Percentiles rank a stretch among this genome's conserved stretches.
phyloP scores from a whole-genome alignment of 1,140 invertebrate genomes.

The Penaeus chinensis region DNA sequence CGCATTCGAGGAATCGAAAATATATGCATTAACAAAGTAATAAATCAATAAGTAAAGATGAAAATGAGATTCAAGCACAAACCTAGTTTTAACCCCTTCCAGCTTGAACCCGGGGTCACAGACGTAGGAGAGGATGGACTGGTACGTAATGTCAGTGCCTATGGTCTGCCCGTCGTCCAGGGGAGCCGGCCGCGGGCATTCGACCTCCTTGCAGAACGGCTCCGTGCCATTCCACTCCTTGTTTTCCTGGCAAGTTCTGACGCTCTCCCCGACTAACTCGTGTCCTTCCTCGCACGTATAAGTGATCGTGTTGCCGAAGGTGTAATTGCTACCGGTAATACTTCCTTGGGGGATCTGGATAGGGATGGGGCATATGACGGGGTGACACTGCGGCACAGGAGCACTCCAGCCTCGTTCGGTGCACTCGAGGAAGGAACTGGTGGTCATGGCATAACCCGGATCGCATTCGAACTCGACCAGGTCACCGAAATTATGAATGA shows the following conservation, averaged over 20 bases:
- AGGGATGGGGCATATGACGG: slow-evolving; percentile 61
- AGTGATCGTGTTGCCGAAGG: slow-evolving; percentile 46
- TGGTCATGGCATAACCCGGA: slow-evolving; percentile 66
- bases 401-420: slow-evolving; percentile 64
- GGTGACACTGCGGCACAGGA: slow-evolving; percentile 60
- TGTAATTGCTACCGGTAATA: slow-evolving; percentile 50
- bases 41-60: background rate
- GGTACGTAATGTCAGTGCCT: slow-evolving; percentile 63
- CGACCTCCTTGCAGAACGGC: slow-evolving; percentile 65
- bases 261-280: slow-evolving; percentile 64
- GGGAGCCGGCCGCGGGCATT: slow-evolving; percentile 63
- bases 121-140: slow-evolving; percentile 65
- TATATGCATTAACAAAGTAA: background rate
- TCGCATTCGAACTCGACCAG: slow-evolving; percentile 67
- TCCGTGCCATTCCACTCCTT: slow-evolving; percentile 66
- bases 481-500: slow-evolving; percentile 54
- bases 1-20: background rate
- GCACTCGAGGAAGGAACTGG: slow-evolving; percentile 64
- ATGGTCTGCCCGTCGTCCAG: slow-evolving; percentile 66
- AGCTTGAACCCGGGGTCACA: slow-evolving; percentile 68
- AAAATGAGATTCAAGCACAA: slow-evolving; percentile 1
- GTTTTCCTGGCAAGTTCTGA: slow-evolving; percentile 65
- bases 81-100: slow-evolving; percentile 63
- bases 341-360: slow-evolving; percentile 59
- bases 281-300: slow-evolving; percentile 67